phyloP scores from a whole-genome alignment of 2,888 invertebrate species.

The Chaetoderma sp. region DNA sequence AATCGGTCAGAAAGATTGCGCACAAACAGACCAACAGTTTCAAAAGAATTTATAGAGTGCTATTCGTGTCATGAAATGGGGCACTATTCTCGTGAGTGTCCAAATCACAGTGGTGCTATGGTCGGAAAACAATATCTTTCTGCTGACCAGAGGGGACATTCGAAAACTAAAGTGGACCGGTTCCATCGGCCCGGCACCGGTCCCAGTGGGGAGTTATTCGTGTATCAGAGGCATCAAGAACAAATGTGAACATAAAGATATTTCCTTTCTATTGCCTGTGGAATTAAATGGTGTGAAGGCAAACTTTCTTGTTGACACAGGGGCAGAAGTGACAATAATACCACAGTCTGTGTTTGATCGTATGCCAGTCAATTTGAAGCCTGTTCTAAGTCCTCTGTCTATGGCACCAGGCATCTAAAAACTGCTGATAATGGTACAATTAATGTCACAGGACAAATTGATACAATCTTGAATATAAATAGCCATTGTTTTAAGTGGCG shows the following conservation, averaged over 20 bases:
- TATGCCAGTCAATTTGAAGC: not conserved
- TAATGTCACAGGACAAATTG: not conserved
- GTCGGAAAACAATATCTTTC: not conserved
- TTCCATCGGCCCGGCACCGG: slow-evolving; percentile 25
- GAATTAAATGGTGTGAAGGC: slow-evolving; percentile 10
- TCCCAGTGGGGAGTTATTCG: not conserved
- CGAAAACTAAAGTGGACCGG: slow-evolving; percentile 29
- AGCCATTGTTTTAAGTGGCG: slow-evolving; percentile 14
- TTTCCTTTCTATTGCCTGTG: slow-evolving; percentile 7
- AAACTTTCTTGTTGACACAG: slow-evolving; percentile 23
- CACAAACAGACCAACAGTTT: not conserved
- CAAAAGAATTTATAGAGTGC: slow-evolving; percentile 1
- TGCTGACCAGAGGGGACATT: too few species aligned
- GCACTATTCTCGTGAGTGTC: slow-evolving; percentile 16
- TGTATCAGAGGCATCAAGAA: not conserved
- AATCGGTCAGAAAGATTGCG: too few species aligned
- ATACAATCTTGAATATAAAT: not conserved
- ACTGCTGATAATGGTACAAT: slow-evolving; percentile 5
- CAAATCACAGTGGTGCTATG: not conserved
- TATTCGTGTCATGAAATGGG: slow-evolving; percentile 6
- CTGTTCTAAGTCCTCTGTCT: too few species aligned
- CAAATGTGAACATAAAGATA: not conserved
- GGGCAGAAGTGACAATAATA: slow-evolving; percentile 19
- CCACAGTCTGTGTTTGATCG: slow-evolving; percentile 5
- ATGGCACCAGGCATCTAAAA: too few species aligned